A percentile compares a stretch with the other conserved stretches of the same genome.
Conservation (phyloP, 92 coral and sea anemone genomes). For the Epizoanthus illoricatus region DNA sequence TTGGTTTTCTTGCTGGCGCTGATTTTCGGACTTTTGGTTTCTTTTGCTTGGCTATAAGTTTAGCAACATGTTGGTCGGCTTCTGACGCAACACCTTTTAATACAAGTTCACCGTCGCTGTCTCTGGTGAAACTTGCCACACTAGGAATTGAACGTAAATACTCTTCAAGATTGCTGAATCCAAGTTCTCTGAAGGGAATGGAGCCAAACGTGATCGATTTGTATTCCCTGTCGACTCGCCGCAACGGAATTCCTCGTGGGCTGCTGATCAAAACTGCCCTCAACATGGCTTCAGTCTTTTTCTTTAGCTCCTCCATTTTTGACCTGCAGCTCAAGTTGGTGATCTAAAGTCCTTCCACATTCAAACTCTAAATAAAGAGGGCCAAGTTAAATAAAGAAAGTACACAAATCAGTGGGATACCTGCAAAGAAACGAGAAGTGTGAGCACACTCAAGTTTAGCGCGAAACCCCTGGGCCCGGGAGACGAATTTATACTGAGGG, state of each 20-base stretch:
- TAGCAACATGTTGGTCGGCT: constrained; percentile 90
- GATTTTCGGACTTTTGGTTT: constrained; percentile 79
- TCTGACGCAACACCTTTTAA: constrained; percentile 83
- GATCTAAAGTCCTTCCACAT: neutral
- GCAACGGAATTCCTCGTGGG: constrained; percentile 81
- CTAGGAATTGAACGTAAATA: constrained; percentile 78
- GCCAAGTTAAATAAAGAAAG: neutral
- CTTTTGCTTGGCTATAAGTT: constrained; percentile 87
- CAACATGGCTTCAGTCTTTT: constrained; percentile 85
- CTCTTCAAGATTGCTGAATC: constrained; percentile 68
- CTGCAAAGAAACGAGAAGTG: neutral
- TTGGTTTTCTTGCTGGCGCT: constrained; percentile 60
- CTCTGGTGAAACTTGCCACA: constrained; percentile 73
- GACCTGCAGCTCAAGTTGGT: neutral
- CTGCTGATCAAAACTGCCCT: constrained; percentile 95
- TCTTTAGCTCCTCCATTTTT: constrained; percentile 62
- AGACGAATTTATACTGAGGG: neutral
- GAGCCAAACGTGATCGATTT: constrained; percentile 60
- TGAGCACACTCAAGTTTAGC: constrained; percentile 38
- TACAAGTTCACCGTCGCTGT: constrained; percentile 72
- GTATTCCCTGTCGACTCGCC: constrained; percentile 76
- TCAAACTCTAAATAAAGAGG: neutral
- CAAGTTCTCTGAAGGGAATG: constrained; percentile 73
- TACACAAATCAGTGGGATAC: neutral
- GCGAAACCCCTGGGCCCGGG: constrained; percentile 40